Conservation (phyloP, 2,888 invertebrate genomes). For the Cantharis rufa region DNA sequence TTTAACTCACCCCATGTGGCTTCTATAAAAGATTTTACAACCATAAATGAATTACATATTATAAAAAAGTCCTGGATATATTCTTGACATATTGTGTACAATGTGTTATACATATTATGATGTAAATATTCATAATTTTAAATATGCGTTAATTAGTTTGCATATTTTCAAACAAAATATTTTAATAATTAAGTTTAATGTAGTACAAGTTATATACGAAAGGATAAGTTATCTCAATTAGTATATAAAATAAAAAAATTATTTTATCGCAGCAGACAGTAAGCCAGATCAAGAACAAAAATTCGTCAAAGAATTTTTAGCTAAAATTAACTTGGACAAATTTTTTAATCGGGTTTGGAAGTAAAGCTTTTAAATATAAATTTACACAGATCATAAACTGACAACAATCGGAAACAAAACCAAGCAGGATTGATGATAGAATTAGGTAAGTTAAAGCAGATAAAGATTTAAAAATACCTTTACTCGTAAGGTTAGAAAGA, state of each 20-base stretch:
- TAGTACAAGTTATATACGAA: too few species aligned
- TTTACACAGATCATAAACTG: neutral
- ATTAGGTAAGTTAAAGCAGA: neutral
- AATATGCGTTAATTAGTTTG: neutral
- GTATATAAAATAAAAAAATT: too few species aligned
- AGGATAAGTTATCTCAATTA: neutral
- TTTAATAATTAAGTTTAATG: neutral
- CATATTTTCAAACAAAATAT: neutral
- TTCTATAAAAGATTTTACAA: neutral
- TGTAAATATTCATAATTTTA: neutral
- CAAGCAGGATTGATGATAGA: neutral
- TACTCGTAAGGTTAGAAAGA: neutral
- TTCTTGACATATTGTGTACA: neutral
- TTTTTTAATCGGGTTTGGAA: neutral
- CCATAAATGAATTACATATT: neutral
- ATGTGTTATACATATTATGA: neutral
- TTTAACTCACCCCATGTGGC: neutral
- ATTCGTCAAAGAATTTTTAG: neutral
- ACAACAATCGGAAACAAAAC: neutral
- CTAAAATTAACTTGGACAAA: neutral
- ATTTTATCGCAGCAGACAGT: neutral
- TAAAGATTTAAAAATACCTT: neutral
- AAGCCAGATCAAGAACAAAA: neutral
- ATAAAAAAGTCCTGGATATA: neutral
- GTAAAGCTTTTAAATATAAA: neutral